Conservation (phyloP, 2,113 vertebrate genomes). For the Phyllostomus hastatus region DNA sequence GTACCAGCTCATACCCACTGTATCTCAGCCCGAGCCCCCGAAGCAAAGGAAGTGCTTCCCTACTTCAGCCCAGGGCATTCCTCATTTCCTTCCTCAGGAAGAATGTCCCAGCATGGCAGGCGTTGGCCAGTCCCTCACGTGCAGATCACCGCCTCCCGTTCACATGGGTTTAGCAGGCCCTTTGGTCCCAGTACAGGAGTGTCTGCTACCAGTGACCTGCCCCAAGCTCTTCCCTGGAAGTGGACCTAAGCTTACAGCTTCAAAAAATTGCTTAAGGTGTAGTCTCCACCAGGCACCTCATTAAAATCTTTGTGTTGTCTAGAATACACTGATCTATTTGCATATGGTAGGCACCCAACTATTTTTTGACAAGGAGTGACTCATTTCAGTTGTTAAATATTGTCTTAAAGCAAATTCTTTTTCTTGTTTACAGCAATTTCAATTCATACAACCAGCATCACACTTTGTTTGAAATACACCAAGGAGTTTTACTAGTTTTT, state of each 20-base stretch:
- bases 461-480: background rate
- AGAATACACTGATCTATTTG: background rate
- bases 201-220: background rate
- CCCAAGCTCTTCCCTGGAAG: background rate
- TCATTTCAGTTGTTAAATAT: background rate
- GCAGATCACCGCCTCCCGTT: too few species aligned
- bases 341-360: background rate
- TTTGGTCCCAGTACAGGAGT: background rate
- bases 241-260: background rate
- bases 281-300: background rate
- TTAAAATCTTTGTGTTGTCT: background rate
- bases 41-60: background rate
- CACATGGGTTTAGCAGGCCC: background rate
- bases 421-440: background rate
- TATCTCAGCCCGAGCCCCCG: background rate
- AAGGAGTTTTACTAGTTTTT: background rate
- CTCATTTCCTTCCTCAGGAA: background rate
- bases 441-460: background rate
- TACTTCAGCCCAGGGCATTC: background rate
- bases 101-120: background rate
- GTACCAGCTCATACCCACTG: background rate
- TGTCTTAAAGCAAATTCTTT: background rate
- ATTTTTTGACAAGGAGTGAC: background rate
- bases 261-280: background rate
- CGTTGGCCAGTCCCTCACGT: accelerated